These are phyloP conservation scores for Eumeta japonica DNA, from an alignment of 1,140 invertebrate genomes.

Conservation along the genomic window DNA sequence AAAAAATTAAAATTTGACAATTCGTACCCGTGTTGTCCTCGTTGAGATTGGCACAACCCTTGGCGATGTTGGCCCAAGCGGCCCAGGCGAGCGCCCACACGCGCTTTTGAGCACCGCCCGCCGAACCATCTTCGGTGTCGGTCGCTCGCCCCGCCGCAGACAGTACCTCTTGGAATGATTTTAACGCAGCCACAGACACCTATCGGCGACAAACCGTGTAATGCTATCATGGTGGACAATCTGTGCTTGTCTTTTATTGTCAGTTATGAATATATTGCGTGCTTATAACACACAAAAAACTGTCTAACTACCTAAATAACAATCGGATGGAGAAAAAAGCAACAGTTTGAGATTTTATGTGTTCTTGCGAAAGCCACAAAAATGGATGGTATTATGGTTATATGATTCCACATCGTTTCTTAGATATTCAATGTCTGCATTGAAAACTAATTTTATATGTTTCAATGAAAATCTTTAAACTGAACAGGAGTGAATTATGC, in stretches of 20 bases:
- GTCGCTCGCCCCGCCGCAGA: constrained; percentile 33
- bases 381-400: too few species aligned
- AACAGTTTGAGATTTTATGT: too few species aligned
- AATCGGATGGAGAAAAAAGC: background rate
- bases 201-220: constrained; percentile 19
- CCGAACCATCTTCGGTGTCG: constrained; percentile 17
- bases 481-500: too few species aligned
- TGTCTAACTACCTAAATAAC: background rate
- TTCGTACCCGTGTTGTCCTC: background rate
- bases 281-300: background rate
- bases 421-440: too few species aligned
- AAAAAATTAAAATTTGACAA: background rate
- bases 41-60: constrained; percentile 9
- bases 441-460: too few species aligned
- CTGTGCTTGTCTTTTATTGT: background rate
- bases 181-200: constrained; percentile 90
- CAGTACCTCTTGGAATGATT: constrained; percentile 93
- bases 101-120: constrained; percentile 17
- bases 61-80: constrained; percentile 44
- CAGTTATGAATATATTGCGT: background rate
- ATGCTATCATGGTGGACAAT: constrained; percentile 5
- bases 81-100: constrained; percentile 48
- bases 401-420: too few species aligned
- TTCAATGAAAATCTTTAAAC: too few species aligned
- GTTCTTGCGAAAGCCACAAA: too few species aligned